Evolutionary conservation across 2,888 invertebrate species (phyloP), one percentile per base, ranked within the genome.

Genomic region (Yponomeuta cagnagella): DNA sequence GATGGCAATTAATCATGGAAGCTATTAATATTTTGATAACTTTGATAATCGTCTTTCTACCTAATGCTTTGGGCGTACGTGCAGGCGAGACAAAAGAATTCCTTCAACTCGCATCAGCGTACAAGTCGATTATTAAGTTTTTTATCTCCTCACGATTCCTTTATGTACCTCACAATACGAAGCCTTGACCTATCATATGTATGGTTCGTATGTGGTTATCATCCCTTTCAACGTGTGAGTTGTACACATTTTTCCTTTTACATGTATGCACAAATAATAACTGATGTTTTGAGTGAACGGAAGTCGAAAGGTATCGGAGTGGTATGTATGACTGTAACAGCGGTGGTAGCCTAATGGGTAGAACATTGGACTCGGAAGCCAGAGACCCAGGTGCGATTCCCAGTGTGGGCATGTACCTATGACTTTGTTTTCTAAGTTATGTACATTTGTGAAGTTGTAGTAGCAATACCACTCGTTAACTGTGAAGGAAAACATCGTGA

Each of bases 171-270:
- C 74, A 73, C 71, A 79, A 58, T 76, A 79, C 74, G 76, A 81
- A 86, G 83, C 86, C 87, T 88, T 89, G 89, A 87, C 88, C 85
- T 52, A 12, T n/a, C 68, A 48, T 30, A 15, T 67, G 67, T 3
- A 23, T 23, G 23, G 23, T 58, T 58, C 52, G 52, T 8, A 43
- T 43, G 8, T 43, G 52, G 12, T 15, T 15, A 58, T 15, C 52
- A 58, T 58, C 52, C 12, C 43, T 43, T 43, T 8, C 43, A 43
- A 43, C 43, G 8, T 5, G 43, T 43, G 8, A 43, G 5, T 37
- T 6, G 43, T 8, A 1, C 43, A 37, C 37, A 37, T 37, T 37
- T 37, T 43, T 43, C 43, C 6, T 8, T 43, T 43, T 1, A 5
- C 33, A 43, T 43, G 43, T 33, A 33, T 5, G 43, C 43, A 43